A percentile compares a stretch with the other conserved stretches of the same genome.
phyloP scores from a whole-genome alignment of 2,113 vertebrate genomes.

The Ibidorhyncha struthersii region DNA sequence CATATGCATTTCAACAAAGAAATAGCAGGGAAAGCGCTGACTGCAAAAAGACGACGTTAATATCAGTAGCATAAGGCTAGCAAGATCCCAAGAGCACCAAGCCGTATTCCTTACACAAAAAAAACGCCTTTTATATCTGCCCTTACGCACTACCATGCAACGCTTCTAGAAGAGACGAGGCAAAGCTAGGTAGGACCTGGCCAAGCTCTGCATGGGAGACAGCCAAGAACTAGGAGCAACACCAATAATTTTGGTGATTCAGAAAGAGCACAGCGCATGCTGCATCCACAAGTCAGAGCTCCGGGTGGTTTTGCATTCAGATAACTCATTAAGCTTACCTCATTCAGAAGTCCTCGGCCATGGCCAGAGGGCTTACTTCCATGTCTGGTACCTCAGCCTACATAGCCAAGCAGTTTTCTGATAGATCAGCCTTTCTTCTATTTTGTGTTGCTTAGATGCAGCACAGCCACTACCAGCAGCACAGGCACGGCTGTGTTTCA shows the following conservation, averaged over 20 bases:
- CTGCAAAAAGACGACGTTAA: not conserved
- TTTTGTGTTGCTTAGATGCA: not conserved
- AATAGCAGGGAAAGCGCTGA: not conserved
- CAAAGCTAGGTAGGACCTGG: not conserved
- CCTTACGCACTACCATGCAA: not conserved
- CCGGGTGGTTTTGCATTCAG: not conserved
- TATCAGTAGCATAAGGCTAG: not conserved
- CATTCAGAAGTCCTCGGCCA: not conserved
- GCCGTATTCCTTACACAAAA: not conserved
- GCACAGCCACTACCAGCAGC: not conserved
- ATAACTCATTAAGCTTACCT: not conserved
- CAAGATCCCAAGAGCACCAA: constrained; percentile 4
- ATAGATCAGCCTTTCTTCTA: not conserved
- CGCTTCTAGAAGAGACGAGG: not conserved
- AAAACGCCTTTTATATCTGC: not conserved
- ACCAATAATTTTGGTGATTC: constrained; percentile 6
- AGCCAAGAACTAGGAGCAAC: not conserved
- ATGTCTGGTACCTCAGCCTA: not conserved
- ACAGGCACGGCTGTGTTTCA: not conserved
- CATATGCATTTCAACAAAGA: not conserved
- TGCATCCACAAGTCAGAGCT: not conserved
- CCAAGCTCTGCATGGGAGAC: not conserved
- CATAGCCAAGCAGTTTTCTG: not conserved
- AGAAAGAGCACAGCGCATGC: not conserved
- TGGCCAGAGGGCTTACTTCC: not conserved